Evolutionary conservation across 1,140 invertebrate genomes (phyloP), one percentile per base, ranked within the genome.

Genomic region (Forficula auricularia): DNA sequence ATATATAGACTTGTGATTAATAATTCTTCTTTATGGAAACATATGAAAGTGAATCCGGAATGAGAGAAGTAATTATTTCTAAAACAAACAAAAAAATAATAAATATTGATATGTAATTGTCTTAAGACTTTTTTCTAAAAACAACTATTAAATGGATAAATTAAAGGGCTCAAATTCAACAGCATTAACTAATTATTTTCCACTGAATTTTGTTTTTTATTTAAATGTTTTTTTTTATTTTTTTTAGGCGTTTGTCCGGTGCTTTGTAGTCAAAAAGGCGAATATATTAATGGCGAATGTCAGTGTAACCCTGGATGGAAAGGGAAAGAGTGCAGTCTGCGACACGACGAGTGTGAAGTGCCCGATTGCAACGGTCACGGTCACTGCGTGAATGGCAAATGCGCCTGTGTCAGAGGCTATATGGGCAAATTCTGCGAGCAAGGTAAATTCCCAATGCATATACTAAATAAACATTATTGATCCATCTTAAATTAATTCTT

Each of bases 231-330:
- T 38, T 13, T 43, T 44, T 44, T 27, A 15, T 44, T 44, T 54
- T 48, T 63, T 66, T 16, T 56, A 86, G 81, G 79, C 64, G 84
- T 91, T 12, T 98, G 94, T 58, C 94, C 94, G 6, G 84, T 92
- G 3, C 66, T 97, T 2, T 98, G 94, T 62, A 90, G 80, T 51
- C 88, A 91, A 57, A 77, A 90, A 46, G 95, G 94, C 19, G 83
- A 96, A 57, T 98, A 97, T 61, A 79, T 88, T 42, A 91, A 94
- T 52, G 94, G 94, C 34, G 79, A 87, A 57, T 98, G 92, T 59
- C 78, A 87, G 52, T 98, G 95, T 57, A 91, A 94, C 62, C 83
- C 88, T 1, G 92, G 92, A 10, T 98, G 86, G 84, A 96, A 95
- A 63, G 94, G 94, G 38, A 83, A 83, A 59, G 89, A 88, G 57